Base-by-base conservation (phyloP, 1,140 invertebrate genomes). In the Drosophila lacteicornis region DNA sequence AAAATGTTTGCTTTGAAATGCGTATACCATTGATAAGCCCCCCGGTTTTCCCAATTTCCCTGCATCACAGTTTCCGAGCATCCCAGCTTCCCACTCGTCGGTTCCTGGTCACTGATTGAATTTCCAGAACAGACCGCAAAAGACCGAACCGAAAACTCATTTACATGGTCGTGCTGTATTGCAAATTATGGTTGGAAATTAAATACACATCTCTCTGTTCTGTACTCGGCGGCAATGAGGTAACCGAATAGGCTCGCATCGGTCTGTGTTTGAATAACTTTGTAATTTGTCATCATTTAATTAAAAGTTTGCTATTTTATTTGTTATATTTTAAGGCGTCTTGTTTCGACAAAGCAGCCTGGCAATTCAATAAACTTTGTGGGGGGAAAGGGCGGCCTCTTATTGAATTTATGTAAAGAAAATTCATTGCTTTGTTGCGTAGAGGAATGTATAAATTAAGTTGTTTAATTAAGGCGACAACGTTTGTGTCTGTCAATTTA, bases 1-100 rank as follows among this genome's bases (percentile, higher is more conserved):
- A 80, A 86, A 88, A 82, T 88, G 83, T 84, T 88, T 88, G 84
- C 83, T 87, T 88, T 87, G 83, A 87, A 87, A 87, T 87, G 78
- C 81, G 81, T 81, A 90, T 79, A 83, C 84, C 80, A 79, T 87
- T 86, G 83, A 86, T 86, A 86, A 86, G 69, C 67, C 67, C 50
- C 62, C 63, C 63, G 61, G 50, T 45, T 79, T 65, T 46, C 58
- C 75, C 61, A 47, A 36, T 67, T 67, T 53, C 46, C 45, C 47
- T n/a, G 19, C 45, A 67, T 50, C 60, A 25, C 55, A 50, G 22
- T 25, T 25, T 25, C 22, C 22, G 22, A 25, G 30, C 40, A 22
- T 36, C 17, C 38, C 38, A 47, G 4, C 47, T 19, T 22, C 27
- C 33, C 56, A 56, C 38, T 61, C 59, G 68, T 30, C 46, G 66